A percentile compares a stretch with the other conserved stretches of the same genome.
Evolutionary conservation across 92 coral and sea anemone species (phyloP).

Genomic region (Pocillopora grandis): DNA sequence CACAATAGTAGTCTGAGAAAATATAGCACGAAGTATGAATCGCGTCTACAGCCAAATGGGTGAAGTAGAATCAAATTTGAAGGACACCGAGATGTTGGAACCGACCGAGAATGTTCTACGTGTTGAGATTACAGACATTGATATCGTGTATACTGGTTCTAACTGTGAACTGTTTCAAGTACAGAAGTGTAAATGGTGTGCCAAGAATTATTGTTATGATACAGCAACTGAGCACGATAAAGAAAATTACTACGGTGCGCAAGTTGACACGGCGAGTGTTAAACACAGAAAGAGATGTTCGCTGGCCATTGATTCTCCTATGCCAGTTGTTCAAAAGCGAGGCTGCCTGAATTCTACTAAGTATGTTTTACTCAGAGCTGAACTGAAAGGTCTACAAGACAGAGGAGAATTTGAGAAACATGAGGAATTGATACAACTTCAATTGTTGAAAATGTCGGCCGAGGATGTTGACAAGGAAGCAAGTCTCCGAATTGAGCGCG

Average conservation of each 20-base stretch:
- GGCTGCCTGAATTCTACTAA: not conserved
- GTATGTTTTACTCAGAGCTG: not conserved
- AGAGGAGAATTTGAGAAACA: not conserved
- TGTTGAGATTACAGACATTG: not conserved
- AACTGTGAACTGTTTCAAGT: not conserved
- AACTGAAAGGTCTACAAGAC: conserved; percentile 6
- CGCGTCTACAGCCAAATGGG: no score
- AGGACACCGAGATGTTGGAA: not conserved
- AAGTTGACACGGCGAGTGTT: not conserved
- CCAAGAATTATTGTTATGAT: not conserved
- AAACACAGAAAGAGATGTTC: not conserved
- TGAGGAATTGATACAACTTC: not conserved
- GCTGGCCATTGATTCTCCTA: not conserved
- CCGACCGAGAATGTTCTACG: no score
- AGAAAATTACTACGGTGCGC: not conserved
- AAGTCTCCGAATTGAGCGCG: conserved; percentile 18
- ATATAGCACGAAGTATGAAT: no score
- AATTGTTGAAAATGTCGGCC: not conserved
- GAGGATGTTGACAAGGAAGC: not conserved
- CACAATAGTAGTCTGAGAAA: no score
- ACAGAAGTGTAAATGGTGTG: not conserved
- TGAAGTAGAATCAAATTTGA: no score
- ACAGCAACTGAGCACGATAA: not conserved
- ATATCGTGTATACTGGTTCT: not conserved
- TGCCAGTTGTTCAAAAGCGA: conserved; percentile 15